Evolutionary conservation across 2,888 invertebrate genomes (phyloP), one percentile per base, ranked within the genome.

Genomic region (Hofmannophila pseudospretella): DNA sequence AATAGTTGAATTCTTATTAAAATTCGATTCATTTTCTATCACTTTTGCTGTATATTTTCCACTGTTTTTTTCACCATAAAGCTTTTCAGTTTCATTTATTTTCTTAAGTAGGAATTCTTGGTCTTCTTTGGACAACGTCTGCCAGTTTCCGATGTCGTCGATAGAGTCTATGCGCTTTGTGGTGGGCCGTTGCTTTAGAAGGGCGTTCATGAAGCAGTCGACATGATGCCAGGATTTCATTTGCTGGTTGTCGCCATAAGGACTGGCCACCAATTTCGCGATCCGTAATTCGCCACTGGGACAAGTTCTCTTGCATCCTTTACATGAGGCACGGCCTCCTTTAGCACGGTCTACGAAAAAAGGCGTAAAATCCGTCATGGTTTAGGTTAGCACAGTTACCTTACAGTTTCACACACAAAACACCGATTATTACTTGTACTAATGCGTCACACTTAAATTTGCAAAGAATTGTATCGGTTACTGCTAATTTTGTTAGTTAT

Each of bases 151-250:
- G 13, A 96, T 87, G 57, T 96, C 96, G 42, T 92, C 92, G 1
- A 91, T 88, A 3, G 90, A 89, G 49, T 95, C 94, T 41, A 97
- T 93, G 39, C 93, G 90, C 74, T 93, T 94, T 0, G 96, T 96
- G 0, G 93, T 90, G 0, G 93, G 92, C 35, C 96, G 81, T 54
- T 96, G 96, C 61, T 92, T 92, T 25, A 91, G 78, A 48, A 97
- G 92, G 9, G 90, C 89, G 62, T 95, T 93, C 86, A 96, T 93
- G 3, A 96, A 76, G 57, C 96, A 97, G 39, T 90, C 81, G 0
- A 94, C 77, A 61, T 96, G 96, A 67, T 92, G 90, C 94, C 95
- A 96, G 49, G 90, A 90, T 69, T 96, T 96, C 94, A 96, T 95
- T 54, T 91, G 68, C 46, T 86, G 91, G 0, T 90, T 90, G 11